Conservation (phyloP, 1,140 invertebrate species). For the Euura saliciscinereae region DNA sequence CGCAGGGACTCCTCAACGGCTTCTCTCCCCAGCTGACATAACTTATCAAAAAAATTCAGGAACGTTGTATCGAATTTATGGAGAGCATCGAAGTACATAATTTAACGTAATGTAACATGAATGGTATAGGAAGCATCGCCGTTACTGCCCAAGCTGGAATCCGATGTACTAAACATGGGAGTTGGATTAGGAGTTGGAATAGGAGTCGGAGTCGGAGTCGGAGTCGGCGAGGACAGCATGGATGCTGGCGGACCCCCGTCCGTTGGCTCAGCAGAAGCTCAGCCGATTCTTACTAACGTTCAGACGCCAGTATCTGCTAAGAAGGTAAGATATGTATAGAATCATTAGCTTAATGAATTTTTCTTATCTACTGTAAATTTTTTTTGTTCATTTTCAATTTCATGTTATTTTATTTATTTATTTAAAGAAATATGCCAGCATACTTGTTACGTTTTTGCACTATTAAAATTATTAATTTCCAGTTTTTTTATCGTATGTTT, state of each 20-base stretch:
- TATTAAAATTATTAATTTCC: slow-evolving; percentile 31
- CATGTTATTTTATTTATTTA: slow-evolving; percentile 22
- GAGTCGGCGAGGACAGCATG: slow-evolving; percentile 59
- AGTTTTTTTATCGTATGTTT: not conserved
- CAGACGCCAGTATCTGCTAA: slow-evolving; percentile 65
- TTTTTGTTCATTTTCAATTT: slow-evolving; percentile 26
- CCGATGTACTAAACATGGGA: slow-evolving; percentile 61
- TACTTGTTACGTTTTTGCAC: slow-evolving; percentile 49
- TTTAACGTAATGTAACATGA: slow-evolving; percentile 44
- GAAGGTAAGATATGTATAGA: slow-evolving; percentile 51
- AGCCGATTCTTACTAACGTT: slow-evolving; percentile 58
- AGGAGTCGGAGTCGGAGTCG: slow-evolving; percentile 54
- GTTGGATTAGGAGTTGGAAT: slow-evolving; percentile 55
- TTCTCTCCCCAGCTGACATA: no score
- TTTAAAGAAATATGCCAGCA: slow-evolving; percentile 60
- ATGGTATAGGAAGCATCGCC: slow-evolving; percentile 63
- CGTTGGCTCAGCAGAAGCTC: slow-evolving; percentile 71
- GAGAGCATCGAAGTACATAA: not conserved
- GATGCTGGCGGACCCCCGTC: slow-evolving; percentile 72
- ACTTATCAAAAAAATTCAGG: no score
- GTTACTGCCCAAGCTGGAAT: slow-evolving; percentile 62
- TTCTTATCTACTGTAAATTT: slow-evolving; percentile 28
- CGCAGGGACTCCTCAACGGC: no score
- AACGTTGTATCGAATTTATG: no score
- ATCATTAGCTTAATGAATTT: slow-evolving; percentile 27